A percentile compares a stretch with the other conserved stretches of the same genome.
Conservation (phyloP, 2,113 vertebrate genomes). For the Salvator merianae region DNA sequence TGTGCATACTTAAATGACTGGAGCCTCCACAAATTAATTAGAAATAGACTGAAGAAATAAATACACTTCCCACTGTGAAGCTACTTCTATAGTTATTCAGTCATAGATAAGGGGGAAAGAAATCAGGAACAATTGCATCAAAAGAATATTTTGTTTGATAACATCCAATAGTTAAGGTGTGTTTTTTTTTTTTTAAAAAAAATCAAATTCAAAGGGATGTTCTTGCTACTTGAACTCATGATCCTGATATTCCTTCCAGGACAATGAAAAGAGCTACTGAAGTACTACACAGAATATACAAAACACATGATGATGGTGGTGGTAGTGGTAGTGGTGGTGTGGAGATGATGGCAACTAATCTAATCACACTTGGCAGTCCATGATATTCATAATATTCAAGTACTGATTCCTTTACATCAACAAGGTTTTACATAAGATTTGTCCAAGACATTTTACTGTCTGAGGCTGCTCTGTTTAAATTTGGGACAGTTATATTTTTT, state of each 20-base stretch:
- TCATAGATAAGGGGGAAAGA: background rate
- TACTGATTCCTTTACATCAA: too few relatives aligned
- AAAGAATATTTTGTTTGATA: background rate
- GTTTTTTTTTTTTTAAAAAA: background rate
- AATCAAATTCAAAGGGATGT: conserved; percentile 15
- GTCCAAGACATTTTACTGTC: too few relatives aligned
- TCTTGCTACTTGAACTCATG: background rate
- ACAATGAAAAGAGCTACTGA: background rate
- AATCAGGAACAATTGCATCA: background rate
- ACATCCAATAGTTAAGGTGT: conserved; percentile 18
- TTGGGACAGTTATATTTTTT: too few relatives aligned
- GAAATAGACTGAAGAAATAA: conserved; percentile 63
- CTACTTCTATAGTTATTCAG: background rate
- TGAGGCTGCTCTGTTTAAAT: too few relatives aligned
- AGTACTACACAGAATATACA: background rate
- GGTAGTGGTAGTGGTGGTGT: too few relatives aligned
- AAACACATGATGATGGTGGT: too few relatives aligned
- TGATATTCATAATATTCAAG: too few relatives aligned
- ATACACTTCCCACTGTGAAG: background rate
- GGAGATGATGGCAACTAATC: too few relatives aligned
- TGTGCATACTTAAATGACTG: conserved; percentile 71
- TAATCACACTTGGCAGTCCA: too few relatives aligned
- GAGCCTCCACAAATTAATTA: conserved; percentile 75
- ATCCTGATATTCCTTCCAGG: background rate
- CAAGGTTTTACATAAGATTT: too few relatives aligned